phyloP scores from a whole-genome alignment of 2,888 invertebrate genomes.

The Hofmannophila pseudospretella region DNA sequence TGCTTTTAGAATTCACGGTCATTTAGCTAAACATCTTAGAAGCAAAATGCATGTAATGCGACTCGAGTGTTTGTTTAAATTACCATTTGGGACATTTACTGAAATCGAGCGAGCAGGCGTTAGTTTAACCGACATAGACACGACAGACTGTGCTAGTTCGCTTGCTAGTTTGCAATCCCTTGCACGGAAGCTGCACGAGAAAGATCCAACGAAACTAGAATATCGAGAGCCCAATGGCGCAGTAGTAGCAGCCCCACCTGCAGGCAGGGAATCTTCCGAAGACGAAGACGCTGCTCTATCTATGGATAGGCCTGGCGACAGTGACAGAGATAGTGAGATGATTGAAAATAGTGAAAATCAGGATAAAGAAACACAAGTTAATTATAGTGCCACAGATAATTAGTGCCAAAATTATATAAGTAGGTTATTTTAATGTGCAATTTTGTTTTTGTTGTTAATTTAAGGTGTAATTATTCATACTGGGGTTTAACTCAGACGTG shows the following conservation, averaged over 20 bases:
- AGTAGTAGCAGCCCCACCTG: slow-evolving; percentile 37
- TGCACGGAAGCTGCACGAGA: slow-evolving; percentile 88
- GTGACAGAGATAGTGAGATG: slow-evolving; percentile 69
- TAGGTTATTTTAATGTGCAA: slow-evolving; percentile 74
- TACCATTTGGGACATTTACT: slow-evolving; percentile 96
- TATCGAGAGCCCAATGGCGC: slow-evolving; percentile 74
- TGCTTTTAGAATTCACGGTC: slow-evolving; percentile 97
- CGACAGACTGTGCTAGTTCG: slow-evolving; percentile 96
- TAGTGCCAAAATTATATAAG: slow-evolving; percentile 81
- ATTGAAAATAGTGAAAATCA: slow-evolving; percentile 59
- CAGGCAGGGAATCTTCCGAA: slow-evolving; percentile 73
- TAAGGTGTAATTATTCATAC: slow-evolving; percentile 61
- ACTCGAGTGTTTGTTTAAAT: slow-evolving; percentile 92
- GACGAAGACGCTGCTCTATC: slow-evolving; percentile 63
- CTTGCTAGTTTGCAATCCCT: slow-evolving; percentile 90
- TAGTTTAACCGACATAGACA: slow-evolving; percentile 95
- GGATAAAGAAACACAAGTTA: slow-evolving; percentile 64
- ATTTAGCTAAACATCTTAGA: slow-evolving; percentile 96
- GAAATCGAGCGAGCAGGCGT: slow-evolving; percentile 94
- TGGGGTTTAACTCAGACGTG: slow-evolving; percentile 58
- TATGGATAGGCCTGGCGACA: slow-evolving; percentile 53
- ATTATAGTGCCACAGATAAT: slow-evolving; percentile 79
- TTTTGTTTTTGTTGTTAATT: slow-evolving; percentile 69
- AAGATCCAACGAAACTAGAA: slow-evolving; percentile 87
- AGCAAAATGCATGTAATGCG: slow-evolving; percentile 98